Evolutionary conservation across 2,888 invertebrate genomes (phyloP), one percentile per base, ranked within the genome.

Genomic region (Platypus cylindrus): DNA sequence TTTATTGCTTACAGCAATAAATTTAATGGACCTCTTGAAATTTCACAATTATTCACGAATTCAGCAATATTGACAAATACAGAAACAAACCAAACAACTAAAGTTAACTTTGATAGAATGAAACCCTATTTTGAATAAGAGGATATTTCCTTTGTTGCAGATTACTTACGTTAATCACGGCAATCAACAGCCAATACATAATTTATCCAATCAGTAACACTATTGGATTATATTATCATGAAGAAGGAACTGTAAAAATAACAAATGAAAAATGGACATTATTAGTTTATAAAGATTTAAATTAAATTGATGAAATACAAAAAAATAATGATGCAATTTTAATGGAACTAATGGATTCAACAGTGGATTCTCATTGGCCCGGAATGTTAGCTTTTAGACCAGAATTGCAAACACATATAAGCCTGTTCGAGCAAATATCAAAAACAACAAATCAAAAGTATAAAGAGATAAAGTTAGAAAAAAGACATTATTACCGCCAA

Each of bases 21-120:
- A 29, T 44, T 41, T 31, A 38, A 44, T 24, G 43, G 38, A 5
- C n/a, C n/a, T n/a, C n/a, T n/a, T n/a, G n/a, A n/a, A n/a, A n/a
- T n/a, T n/a, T n/a, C n/a, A n/a, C n/a, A n/a, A n/a, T n/a, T n/a
- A n/a, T n/a, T n/a, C n/a, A n/a, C n/a, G n/a, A n/a, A n/a, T n/a
- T n/a, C n/a, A n/a, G n/a, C n/a, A n/a, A n/a, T n/a, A n/a, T n/a
- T n/a, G n/a, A n/a, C n/a, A n/a, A n/a, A n/a, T n/a, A n/a, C n/a
- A n/a, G n/a, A n/a, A n/a, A n/a, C n/a, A n/a, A n/a, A n/a, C n/a
- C n/a, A n/a, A 25, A 16, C 12, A 12, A n/a, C 26, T 9, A 30
- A 25, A 20, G 17, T 35, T 11, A 38, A 36, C 18, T 30, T 38
- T 22, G 38, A 30, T 26, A 28, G 37, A 37, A 16, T 37, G 29